Base-by-base conservation (phyloP, 2,113 vertebrate genomes). In the Anhinga anhinga region DNA sequence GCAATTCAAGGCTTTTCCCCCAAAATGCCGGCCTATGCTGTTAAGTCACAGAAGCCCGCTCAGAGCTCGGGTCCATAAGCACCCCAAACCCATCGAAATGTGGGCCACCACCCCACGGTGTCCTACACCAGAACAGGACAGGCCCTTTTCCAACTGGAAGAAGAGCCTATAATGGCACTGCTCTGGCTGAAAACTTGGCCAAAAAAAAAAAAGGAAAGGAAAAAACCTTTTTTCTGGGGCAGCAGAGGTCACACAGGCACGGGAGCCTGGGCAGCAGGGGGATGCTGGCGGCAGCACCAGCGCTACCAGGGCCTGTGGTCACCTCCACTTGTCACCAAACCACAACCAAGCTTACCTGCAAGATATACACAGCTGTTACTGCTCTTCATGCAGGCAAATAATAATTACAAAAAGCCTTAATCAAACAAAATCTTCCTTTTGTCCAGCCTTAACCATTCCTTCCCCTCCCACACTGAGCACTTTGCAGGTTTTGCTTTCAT, bases 11-110 rank as follows among this genome's bases (percentile, higher is more conserved):
- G 30, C 30, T 84, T 82, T 77, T 47, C 4, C 16, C 45, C 19
- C 32, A 3, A 17, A 59, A 79, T 21, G 29, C 15, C 56, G 55
- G 10, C 34, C 47, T 67, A 4, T 23, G 17, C 45, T 73, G 13
- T n/a, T 29, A 40, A 74, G 50, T 61, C 88, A 65, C 19, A 82
- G 62, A 45, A 90, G 10, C 52, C 47, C 63, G 27, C 13, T 8
- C 21, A 44, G 29, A 4, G 25, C 14, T 42, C 0, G 0, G 23
- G 13, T 36, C 34, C 15, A 0, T 23, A 9, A 56, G 50, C 23
- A 79, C 47, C 62, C 36, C n/a, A 80, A 82, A 50, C 8, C n/a
- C 36, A 47, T 12, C 22, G 30, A 45, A 79, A 58, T 0, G 3
- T 11, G 13, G 38, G n/a, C 19, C 61, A 49, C 30, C 0, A 0